Base-by-base conservation (phyloP, 2,113 vertebrate genomes). In the Struthidea cinerea region DNA sequence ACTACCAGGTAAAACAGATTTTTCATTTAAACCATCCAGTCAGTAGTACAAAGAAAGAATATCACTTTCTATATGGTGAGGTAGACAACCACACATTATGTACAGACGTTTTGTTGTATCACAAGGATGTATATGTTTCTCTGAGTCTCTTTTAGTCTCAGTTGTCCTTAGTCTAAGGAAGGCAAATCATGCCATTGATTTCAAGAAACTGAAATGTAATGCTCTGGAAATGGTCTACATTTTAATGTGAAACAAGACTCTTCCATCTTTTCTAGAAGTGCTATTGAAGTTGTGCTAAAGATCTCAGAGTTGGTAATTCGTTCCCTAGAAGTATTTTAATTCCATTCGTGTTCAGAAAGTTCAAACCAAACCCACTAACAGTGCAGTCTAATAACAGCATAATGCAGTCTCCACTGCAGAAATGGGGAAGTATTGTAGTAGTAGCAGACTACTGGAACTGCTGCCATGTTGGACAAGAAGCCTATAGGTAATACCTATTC, bases 1-100 rank as follows among this genome's bases (percentile, higher is more conserved):
- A 98, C 96, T 98, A 99, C 94, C 99, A 99, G 98, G 99, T 99
- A 98, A 89, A 93, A 73, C 7, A 46, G 33, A 61, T 60, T 93
- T 91, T 84, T 89, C 21, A 67, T 73, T 94, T 35, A 56, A 82
- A 76, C 44, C 16, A 22, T 75, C 23, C 16, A 47, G 22, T 87
- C 49, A 63, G n/a, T 65, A 55, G 33, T 57, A 68, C 37, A 87
- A 84, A 78, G 33, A 59, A 73, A 83, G 46, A 6, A 3, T 67
- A 22, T 61, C 2, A 67, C 27, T 70, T 49, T 49, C 23, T 49
- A 14, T 90, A 49, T 3, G 24, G 33, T 87, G 60, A 77, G 10
- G 10, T 80, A 41, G 53, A 33, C 65, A 56, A 68, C 0, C 9
- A 26, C 18, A 35, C 63, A 42, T 52, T 41, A 65, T 4, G 1